Evolutionary conservation across 2,888 invertebrate genomes (phyloP), one percentile per base, ranked within the genome.

Genomic region (Dendrolimus houi): DNA sequence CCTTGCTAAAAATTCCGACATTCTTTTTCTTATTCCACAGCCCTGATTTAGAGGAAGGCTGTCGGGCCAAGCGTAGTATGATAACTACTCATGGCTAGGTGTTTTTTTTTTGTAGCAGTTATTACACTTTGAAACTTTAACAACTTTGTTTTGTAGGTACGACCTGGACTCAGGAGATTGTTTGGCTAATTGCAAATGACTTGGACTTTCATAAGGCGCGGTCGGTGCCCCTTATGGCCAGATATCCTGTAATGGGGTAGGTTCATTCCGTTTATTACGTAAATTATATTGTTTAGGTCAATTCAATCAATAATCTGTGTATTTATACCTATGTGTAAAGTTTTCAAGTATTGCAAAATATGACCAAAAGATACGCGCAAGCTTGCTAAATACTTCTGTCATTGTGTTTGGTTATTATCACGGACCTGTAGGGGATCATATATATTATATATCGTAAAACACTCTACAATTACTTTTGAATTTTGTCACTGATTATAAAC

Each of bases 161-260:
- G 10, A 94, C 94, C 6, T 92, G 93, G 93, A 93, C 94, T 0
- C 95, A 95, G 70, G 95, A 95, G 75, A 77, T 95, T 68, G 92
- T 95, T 0, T 95, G 95, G 95, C 70, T 95, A 58, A 66, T 95
- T 12, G 91, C 91, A 1, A 95, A 95, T 70, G 74, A 94, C 67
- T 84, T 95, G 61, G 92, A 95, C 73, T 95, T 93, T 68, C 81
- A 92, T 42, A 91, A 78, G 56, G 94, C 95, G 0, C 81, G 80
- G 14, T 74, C 79, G 54, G 76, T 81, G 13, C 83, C 91, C 0
- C 79, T 95, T 0, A 74, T 82, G 0, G 81, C 92, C 55, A 83
- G 95, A 72, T 95, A 93, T 78, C 93, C 94, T 2, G 95, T 95
- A 74, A 81, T 95, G 40, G 95, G 95, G 95, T 95, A 85, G 91